These are phyloP conservation scores for Cheumatopsyche charites DNA, from an alignment of 1,140 invertebrate species.

Conservation along the genomic window DNA sequence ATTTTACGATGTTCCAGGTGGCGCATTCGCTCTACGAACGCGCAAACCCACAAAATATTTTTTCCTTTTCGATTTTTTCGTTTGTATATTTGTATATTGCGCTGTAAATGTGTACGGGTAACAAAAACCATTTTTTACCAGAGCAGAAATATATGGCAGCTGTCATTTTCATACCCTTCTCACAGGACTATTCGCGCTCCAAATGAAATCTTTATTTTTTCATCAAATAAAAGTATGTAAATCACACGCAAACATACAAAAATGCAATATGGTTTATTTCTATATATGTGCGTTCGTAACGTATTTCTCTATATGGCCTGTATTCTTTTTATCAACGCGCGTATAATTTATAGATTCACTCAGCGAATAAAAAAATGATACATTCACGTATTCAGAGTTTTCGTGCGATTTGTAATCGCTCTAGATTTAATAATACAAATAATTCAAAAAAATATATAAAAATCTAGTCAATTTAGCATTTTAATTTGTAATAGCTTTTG, in stretches of 20 bases:
- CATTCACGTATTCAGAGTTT: too few species aligned
- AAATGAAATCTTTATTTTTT: slow-evolving; percentile 28
- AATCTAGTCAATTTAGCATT: too few species aligned
- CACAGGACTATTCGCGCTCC: slow-evolving; percentile 27
- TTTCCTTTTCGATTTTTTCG: too few species aligned
- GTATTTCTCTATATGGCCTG: too few species aligned
- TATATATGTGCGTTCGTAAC: too few species aligned
- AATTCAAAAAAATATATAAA: too few species aligned
- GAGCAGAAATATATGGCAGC: slow-evolving; percentile 20
- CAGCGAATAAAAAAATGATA: too few species aligned
- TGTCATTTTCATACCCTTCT: slow-evolving; percentile 28
- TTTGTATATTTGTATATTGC: slow-evolving; percentile 11
- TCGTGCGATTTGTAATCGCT: too few species aligned
- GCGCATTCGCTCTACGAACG: not conserved
- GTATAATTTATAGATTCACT: too few species aligned
- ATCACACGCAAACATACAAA: slow-evolving; percentile 11
- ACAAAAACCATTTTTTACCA: slow-evolving; percentile 21
- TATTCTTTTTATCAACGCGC: too few species aligned
- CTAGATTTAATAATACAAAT: too few species aligned
- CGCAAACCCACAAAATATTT: not conserved
- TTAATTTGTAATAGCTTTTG: too few species aligned
- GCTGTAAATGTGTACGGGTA: not conserved
- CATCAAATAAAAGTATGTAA: slow-evolving; percentile 26
- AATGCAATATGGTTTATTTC: not conserved
- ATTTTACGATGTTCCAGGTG: not conserved